Percentiles rank a stretch among this genome's conserved stretches.
Conservation (phyloP, 2,797 vertebrate genomes). For the Pelodytes ibericus region DNA sequence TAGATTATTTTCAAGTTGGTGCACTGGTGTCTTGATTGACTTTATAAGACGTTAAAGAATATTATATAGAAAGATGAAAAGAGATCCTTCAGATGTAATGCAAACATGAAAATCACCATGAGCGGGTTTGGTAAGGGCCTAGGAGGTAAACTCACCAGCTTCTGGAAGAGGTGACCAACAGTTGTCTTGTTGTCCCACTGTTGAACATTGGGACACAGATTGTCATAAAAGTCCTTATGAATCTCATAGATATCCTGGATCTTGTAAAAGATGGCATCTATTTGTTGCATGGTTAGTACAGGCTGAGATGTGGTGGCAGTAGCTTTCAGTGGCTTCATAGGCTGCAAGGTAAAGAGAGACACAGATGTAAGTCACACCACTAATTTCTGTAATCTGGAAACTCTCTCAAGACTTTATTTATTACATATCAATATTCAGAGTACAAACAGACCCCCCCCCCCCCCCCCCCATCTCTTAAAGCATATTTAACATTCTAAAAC, state of each 20-base stretch:
- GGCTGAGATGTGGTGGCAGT: slow-evolving; percentile 94
- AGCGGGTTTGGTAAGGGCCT: background rate
- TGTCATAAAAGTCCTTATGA: slow-evolving; percentile 96
- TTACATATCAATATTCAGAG: too few species aligned
- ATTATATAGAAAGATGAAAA: too few species aligned
- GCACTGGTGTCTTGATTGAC: too few species aligned
- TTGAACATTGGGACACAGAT: slow-evolving; percentile 89
- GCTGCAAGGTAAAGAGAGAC: slow-evolving; percentile 70
- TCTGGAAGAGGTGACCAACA: slow-evolving; percentile 96
- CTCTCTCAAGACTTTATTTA: too few species aligned
- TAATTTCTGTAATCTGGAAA: too few species aligned
- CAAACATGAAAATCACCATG: too few species aligned
- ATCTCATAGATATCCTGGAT: slow-evolving; percentile 96
- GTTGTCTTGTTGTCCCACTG: slow-evolving; percentile 96
- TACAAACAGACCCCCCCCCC: too few species aligned
- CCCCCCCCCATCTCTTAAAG: too few species aligned
- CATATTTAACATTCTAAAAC: too few species aligned
- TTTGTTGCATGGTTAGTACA: slow-evolving; percentile 91
- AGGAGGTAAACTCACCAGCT: slow-evolving; percentile 78
- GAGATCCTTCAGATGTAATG: too few species aligned
- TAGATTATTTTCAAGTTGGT: too few species aligned
- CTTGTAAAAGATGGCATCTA: slow-evolving; percentile 97
- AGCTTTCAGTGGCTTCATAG: slow-evolving; percentile 94
- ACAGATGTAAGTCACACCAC: background rate
- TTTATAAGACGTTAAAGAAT: too few species aligned